Evolutionary conservation across 2,888 invertebrate species (phyloP).

Genomic region (Lasiommata megera): DNA sequence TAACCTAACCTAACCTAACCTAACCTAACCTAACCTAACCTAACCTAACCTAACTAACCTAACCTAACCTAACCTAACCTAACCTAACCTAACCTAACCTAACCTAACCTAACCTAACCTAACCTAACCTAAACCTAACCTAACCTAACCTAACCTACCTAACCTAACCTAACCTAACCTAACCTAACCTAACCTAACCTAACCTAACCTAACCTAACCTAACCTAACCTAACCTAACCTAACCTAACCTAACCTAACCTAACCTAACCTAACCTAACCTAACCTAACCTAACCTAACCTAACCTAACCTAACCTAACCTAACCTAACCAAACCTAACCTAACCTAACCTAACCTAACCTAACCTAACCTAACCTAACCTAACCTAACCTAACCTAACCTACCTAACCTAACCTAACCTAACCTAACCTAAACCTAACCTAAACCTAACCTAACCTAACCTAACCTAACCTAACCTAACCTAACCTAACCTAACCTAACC

Average conservation of each 20-base stretch:
- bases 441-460: constrained; percentile 19
- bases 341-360: constrained; percentile 29
- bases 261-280: constrained; percentile 30
- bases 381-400: too few relatives aligned
- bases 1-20: constrained; percentile 12
- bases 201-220: constrained; percentile 5
- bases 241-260: constrained; percentile 28
- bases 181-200: constrained; percentile 8
- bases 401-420: too few relatives aligned
- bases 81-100: constrained; percentile 28
- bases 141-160: too few relatives aligned
- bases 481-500: constrained; percentile 32
- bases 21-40: constrained; percentile 6
- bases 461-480: constrained; percentile 26
- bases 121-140: too few relatives aligned
- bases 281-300: constrained; percentile 28
- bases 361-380: constrained; percentile 30
- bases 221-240: constrained; percentile 28
- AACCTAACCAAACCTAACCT: constrained; percentile 27
- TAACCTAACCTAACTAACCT: constrained; percentile 30
- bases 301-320: constrained; percentile 26
- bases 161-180: constrained; percentile 6
- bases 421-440: too few relatives aligned
- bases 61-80: constrained; percentile 28
- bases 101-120: constrained; percentile 13